Conservation (phyloP, 2,888 invertebrate species). For the Thereva nobilitata region DNA sequence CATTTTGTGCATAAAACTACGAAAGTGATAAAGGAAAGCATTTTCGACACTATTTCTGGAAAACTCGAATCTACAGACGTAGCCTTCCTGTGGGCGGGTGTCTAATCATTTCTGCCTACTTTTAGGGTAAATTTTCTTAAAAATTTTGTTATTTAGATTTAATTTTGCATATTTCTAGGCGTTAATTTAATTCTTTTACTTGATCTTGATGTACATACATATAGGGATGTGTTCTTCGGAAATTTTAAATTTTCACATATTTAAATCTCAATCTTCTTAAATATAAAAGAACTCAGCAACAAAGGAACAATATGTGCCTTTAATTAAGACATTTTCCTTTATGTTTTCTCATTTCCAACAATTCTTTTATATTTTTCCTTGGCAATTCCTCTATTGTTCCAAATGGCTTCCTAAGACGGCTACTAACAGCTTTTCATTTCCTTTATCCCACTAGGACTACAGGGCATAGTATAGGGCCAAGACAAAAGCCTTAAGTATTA, state of each 20-base stretch:
- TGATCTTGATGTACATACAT: no score
- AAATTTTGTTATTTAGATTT: no score
- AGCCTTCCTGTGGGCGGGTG: no score
- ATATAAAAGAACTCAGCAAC: constrained; percentile 6
- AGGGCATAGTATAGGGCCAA: constrained; percentile 12
- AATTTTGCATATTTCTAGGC: no score
- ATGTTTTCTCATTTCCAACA: constrained; percentile 37
- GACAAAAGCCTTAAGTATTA: constrained; percentile 33
- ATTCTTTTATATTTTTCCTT: constrained; percentile 24
- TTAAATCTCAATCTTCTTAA: neutral
- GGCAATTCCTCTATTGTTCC: constrained; percentile 29
- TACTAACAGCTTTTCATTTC: constrained; percentile 40
- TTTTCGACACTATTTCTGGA: no score
- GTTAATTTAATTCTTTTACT: no score
- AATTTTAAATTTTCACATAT: neutral
- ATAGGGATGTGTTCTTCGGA: neutral
- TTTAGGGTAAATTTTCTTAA: no score
- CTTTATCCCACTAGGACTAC: constrained; percentile 9
- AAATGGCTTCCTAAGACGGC: constrained; percentile 36
- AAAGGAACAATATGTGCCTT: constrained; percentile 29
- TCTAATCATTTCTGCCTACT: no score
- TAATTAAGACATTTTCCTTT: constrained; percentile 35
- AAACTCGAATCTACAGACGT: no score
- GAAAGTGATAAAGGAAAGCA: no score
- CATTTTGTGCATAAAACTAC: no score